phyloP scores from a whole-genome alignment of 30 jellyfish, hydroid and myxozoan genomes.

The Pelagia noctiluca region DNA sequence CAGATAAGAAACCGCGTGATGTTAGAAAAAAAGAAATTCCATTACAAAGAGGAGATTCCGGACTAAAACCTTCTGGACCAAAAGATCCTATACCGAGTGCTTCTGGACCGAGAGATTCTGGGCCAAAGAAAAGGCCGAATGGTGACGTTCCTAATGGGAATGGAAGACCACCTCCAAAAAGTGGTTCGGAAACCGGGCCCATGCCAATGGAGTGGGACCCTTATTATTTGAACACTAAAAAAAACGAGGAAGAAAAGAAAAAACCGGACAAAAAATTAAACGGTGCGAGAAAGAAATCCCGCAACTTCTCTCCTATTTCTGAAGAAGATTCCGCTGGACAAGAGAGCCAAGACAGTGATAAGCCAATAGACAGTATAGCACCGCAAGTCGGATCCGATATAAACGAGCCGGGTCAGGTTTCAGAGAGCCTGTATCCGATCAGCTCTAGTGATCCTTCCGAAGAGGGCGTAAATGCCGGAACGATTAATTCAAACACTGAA shows the following conservation, averaged over 20 bases:
- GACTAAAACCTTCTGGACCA: slow-evolving; percentile 23
- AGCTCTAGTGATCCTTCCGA: slow-evolving; percentile 65
- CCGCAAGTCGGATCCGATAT: slow-evolving; percentile 93
- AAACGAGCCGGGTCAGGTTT: slow-evolving; percentile 52
- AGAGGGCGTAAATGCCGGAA: slow-evolving; percentile 12
- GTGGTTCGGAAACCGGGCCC: slow-evolving; percentile 69
- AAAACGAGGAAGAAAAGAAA: slow-evolving; percentile 67
- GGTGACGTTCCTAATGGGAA: slow-evolving; percentile 1
- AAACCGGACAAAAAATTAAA: slow-evolving; percentile 46
- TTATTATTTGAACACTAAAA: slow-evolving; percentile 74
- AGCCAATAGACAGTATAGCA: slow-evolving; percentile 80
- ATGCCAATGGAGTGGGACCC: slow-evolving; percentile 99
- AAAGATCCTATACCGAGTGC: neutral
- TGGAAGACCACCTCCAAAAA: slow-evolving; percentile 61
- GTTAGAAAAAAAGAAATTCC: slow-evolving; percentile 46
- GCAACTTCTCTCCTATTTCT: slow-evolving; percentile 90
- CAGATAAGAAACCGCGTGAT: slow-evolving; percentile 42
- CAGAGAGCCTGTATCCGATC: slow-evolving; percentile 75
- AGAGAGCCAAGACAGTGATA: slow-evolving; percentile 46
- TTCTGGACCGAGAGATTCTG: slow-evolving; percentile 20
- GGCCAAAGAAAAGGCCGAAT: slow-evolving; percentile 28
- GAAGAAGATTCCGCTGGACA: slow-evolving; percentile 78
- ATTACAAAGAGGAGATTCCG: slow-evolving; percentile 12
- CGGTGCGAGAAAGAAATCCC: slow-evolving; percentile 47
- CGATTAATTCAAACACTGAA: no score